phyloP scores from a whole-genome alignment of 2,888 invertebrate species.

The Pogonocherus hispidulus region DNA sequence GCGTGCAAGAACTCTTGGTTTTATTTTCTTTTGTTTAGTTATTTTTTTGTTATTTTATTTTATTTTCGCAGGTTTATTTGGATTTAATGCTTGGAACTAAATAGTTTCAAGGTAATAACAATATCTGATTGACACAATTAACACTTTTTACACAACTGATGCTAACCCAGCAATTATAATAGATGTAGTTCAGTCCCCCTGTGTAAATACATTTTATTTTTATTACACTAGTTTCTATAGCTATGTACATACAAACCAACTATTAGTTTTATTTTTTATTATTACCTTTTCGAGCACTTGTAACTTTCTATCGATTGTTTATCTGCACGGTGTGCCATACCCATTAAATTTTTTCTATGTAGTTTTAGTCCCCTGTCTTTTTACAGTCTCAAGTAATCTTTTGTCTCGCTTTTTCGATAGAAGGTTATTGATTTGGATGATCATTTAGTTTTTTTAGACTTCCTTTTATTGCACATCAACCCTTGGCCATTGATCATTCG shows the following conservation, averaged over 20 bases:
- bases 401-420: constrained; percentile 63
- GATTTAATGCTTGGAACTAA: constrained; percentile 50
- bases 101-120: constrained; percentile 53
- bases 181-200: constrained; percentile 58
- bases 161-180: constrained; percentile 51
- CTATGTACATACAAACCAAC: constrained; percentile 57
- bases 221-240: constrained; percentile 50
- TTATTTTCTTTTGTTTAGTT: constrained; percentile 49
- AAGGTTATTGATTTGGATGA: constrained; percentile 63
- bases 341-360: constrained; percentile 54
- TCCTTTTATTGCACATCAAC: constrained; percentile 32
- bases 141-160: constrained; percentile 47
- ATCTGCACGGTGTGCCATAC: constrained; percentile 57
- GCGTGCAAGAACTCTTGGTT: constrained; percentile 28
- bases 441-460: constrained; percentile 54
- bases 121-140: constrained; percentile 39
- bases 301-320: constrained; percentile 64
- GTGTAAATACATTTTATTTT: constrained; percentile 56
- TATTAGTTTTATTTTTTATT: constrained; percentile 50
- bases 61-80: constrained; percentile 56
- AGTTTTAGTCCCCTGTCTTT: constrained; percentile 56
- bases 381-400: constrained; percentile 56
- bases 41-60: constrained; percentile 52
- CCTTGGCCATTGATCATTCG: constrained; percentile 45
- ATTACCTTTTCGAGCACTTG: constrained; percentile 59